Conservation (phyloP, 2,888 invertebrate genomes). For the Anticlea derivata region DNA sequence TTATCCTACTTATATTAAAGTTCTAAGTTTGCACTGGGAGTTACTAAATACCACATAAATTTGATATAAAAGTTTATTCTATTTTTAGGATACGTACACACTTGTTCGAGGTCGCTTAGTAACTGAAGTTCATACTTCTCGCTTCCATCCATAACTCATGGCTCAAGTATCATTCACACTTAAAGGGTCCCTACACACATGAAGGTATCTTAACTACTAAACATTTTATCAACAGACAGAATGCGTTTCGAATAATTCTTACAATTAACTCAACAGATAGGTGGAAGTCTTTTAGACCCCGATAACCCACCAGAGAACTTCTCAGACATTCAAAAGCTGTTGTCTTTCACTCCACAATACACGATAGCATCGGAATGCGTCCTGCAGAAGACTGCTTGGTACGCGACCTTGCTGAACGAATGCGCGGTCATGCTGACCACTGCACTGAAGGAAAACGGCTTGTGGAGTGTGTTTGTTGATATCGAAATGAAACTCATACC, state of each 20-base stretch:
- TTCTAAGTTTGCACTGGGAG: too few relatives aligned
- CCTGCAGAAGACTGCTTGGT: constrained; percentile 63
- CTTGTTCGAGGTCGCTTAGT: too few relatives aligned
- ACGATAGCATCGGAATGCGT: constrained; percentile 58
- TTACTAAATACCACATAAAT: too few relatives aligned
- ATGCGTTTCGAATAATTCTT: too few relatives aligned
- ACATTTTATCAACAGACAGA: too few relatives aligned
- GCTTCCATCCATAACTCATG: too few relatives aligned
- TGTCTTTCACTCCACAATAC: constrained; percentile 49
- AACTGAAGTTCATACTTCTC: too few relatives aligned
- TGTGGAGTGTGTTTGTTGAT: constrained; percentile 69
- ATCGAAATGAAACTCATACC: constrained; percentile 75
- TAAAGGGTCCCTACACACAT: too few relatives aligned
- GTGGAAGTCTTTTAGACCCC: constrained; percentile 67
- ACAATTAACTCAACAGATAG: constrained; percentile 55
- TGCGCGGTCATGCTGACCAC: constrained; percentile 43
- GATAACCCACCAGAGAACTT: constrained; percentile 69
- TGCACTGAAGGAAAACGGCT: constrained; percentile 48
- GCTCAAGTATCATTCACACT: too few relatives aligned
- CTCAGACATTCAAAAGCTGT: constrained; percentile 55
- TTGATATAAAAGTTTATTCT: too few relatives aligned
- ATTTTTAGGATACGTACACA: too few relatives aligned
- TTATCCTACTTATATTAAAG: too few relatives aligned
- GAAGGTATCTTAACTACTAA: neutral
- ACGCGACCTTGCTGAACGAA: constrained; percentile 50